These are phyloP conservation scores for Neostethus bicornis DNA, from an alignment of 2,797 vertebrate genomes.

Conservation along the genomic window DNA sequence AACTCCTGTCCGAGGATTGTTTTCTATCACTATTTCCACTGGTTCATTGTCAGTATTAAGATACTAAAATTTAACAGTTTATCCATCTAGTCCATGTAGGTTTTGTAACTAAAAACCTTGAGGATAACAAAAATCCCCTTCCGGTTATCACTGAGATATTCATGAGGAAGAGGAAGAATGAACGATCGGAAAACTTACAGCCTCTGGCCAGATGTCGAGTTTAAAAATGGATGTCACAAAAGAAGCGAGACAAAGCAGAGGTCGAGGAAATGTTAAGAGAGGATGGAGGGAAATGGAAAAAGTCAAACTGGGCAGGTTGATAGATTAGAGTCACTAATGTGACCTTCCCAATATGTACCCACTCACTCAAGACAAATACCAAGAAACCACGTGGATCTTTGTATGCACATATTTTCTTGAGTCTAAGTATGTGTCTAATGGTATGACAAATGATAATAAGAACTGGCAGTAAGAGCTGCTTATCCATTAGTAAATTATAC, in stretches of 20 bases:
- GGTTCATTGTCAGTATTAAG: not conserved
- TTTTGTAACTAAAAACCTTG: not conserved
- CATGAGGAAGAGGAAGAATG: not conserved
- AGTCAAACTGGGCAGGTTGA: conserved; percentile 56
- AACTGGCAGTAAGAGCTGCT: conserved; percentile 44
- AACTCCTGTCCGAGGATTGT: no score
- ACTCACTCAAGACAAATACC: conserved; percentile 41
- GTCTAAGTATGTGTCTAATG: conserved; percentile 27
- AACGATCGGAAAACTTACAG: not conserved
- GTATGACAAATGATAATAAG: conserved; percentile 46
- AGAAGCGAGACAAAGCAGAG: conserved; percentile 15
- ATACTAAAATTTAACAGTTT: not conserved
- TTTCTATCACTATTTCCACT: no score
- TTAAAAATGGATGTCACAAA: conserved; percentile 8
- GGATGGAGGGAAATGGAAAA: conserved; percentile 44
- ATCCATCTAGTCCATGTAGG: not conserved
- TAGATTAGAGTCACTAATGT: conserved; percentile 58
- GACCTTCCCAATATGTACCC: conserved; percentile 41
- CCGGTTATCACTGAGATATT: not conserved
- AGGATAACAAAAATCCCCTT: not conserved
- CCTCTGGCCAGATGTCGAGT: not conserved
- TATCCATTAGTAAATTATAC: conserved; percentile 61
- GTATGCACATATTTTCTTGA: conserved; percentile 5
- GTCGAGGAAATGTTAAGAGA: not conserved
- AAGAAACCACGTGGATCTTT: conserved; percentile 18